Conservation (phyloP, 2,888 invertebrate genomes). For the Tetragonula carbonaria region DNA sequence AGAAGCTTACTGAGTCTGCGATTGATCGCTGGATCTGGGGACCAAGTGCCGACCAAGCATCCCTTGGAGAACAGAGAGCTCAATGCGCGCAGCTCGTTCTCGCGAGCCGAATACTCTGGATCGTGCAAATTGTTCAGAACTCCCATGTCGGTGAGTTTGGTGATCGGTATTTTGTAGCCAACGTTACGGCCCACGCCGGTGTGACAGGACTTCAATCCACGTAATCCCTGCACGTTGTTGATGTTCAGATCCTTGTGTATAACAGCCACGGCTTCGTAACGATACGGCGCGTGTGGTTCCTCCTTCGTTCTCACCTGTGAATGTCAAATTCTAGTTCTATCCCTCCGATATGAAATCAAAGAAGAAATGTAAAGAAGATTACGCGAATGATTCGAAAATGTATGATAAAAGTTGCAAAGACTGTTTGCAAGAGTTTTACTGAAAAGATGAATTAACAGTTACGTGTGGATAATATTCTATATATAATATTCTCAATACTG, state of each 20-base stretch:
- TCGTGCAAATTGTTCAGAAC: slow-evolving; percentile 89
- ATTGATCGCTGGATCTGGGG: slow-evolving; percentile 90
- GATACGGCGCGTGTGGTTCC: slow-evolving; percentile 88
- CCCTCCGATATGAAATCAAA: neutral
- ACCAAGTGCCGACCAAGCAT: slow-evolving; percentile 94
- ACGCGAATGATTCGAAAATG: neutral
- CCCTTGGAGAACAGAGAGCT: slow-evolving; percentile 92
- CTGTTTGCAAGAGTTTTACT: neutral
- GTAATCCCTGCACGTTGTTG: slow-evolving; percentile 88
- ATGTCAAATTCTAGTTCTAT: neutral
- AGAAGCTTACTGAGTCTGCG: slow-evolving; percentile 88
- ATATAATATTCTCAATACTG: too few species aligned
- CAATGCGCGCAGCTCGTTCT: slow-evolving; percentile 92
- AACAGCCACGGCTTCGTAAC: slow-evolving; percentile 93
- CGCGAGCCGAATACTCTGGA: slow-evolving; percentile 88
- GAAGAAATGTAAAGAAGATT: neutral
- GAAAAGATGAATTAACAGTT: too few species aligned
- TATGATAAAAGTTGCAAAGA: neutral
- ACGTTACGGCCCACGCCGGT: slow-evolving; percentile 95
- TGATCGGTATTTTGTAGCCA: slow-evolving; percentile 93
- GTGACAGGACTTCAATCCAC: slow-evolving; percentile 93
- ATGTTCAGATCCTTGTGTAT: slow-evolving; percentile 91
- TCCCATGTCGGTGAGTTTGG: slow-evolving; percentile 90
- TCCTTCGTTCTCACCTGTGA: slow-evolving; percentile 88
- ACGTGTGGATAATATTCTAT: too few species aligned